These are phyloP conservation scores for Nasonia longicornis DNA, from an alignment of 1,140 invertebrate species.

Conservation along the genomic window DNA sequence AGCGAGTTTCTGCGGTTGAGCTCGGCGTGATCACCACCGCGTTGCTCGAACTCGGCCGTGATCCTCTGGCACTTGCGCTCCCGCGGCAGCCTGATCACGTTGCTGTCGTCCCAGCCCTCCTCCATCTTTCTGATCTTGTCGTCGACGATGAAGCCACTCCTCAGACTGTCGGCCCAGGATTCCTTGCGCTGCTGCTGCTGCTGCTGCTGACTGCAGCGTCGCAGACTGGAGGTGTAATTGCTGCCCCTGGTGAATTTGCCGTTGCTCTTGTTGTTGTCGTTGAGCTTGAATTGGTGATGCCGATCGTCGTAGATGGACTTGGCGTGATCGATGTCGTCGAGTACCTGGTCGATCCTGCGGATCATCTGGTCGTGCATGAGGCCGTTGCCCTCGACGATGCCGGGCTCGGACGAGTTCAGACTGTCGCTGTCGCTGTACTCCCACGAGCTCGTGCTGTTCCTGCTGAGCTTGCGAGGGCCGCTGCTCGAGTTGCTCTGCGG, in stretches of 20 bases:
- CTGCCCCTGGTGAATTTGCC: conserved; percentile 18
- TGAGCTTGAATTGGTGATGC: neutral
- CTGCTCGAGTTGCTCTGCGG: conserved; percentile 28
- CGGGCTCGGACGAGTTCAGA: conserved; percentile 66
- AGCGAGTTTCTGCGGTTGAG: conserved; percentile 47
- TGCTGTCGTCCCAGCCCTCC: conserved; percentile 65
- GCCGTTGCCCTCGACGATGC: conserved; percentile 45
- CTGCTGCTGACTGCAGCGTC: conserved; percentile 45
- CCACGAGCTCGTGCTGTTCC: conserved; percentile 72
- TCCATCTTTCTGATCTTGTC: conserved; percentile 60
- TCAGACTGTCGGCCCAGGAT: conserved; percentile 65
- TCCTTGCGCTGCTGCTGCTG: conserved; percentile 63
- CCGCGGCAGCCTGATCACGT: conserved; percentile 54
- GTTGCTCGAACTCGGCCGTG: conserved; percentile 57
- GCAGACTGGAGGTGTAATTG: conserved; percentile 22
- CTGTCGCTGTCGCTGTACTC: conserved; percentile 72
- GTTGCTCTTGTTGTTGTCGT: conserved; percentile 8
- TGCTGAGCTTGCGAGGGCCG: conserved; percentile 55
- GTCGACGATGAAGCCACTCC: conserved; percentile 49
- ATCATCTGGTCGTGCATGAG: conserved; percentile 48
- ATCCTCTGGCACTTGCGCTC: conserved; percentile 63
- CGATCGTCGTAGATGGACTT: neutral
- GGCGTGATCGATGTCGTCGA: conserved; percentile 50
- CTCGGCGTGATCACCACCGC: neutral
- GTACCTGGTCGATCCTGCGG: conserved; percentile 49